phyloP scores from a whole-genome alignment of 1,140 invertebrate species.

The Polypedilum pembai region DNA sequence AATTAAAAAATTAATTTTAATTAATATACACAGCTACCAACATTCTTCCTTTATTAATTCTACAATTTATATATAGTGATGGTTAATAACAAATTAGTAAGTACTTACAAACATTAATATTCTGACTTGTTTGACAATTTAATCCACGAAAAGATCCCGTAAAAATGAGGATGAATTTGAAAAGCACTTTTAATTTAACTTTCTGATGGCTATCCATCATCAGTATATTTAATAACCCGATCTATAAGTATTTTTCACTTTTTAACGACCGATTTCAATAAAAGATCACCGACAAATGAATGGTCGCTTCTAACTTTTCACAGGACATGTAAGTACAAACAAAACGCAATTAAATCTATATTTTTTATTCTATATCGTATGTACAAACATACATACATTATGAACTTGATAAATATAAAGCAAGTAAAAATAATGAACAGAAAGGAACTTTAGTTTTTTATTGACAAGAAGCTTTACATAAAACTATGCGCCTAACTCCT shows the following conservation, averaged over 20 bases:
- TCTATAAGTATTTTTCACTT: background rate
- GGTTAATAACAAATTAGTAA: background rate
- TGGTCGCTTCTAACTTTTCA: background rate
- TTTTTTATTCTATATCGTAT: background rate
- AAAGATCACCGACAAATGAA: constrained; percentile 13
- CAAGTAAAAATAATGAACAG: background rate
- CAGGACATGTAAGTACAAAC: background rate
- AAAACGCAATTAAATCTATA: background rate
- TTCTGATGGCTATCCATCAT: background rate
- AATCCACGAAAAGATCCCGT: background rate
- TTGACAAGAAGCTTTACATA: background rate
- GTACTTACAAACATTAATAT: constrained; percentile 52
- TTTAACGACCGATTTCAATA: background rate
- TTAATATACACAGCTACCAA: no score
- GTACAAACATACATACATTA: background rate
- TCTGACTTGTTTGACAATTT: constrained; percentile 48
- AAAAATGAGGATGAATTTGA: constrained; percentile 1
- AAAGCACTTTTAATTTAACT: constrained; percentile 7
- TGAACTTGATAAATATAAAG: background rate
- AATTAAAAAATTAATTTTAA: no score
- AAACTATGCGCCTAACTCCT: background rate
- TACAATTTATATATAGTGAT: no score
- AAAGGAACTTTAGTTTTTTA: background rate
- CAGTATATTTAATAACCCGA: background rate
- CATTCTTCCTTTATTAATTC: no score